Evolutionary conservation across 2,797 vertebrate species (phyloP), one percentile per base, ranked within the genome.

Genomic region (Delichon dasypus): DNA sequence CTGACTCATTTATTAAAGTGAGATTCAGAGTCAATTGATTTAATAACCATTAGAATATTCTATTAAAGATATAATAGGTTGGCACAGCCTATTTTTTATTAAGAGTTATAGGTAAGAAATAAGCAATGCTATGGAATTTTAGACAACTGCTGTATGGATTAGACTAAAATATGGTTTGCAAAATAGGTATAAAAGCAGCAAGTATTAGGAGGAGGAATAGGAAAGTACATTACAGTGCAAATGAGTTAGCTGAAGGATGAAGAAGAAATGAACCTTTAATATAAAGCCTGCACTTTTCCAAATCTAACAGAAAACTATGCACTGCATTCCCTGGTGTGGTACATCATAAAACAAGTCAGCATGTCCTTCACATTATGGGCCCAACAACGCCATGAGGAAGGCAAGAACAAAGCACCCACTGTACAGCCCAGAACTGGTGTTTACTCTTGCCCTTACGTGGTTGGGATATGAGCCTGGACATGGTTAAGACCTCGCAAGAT

Each of bases 11-110:
- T 98, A 98, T 98, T 98, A 98, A 97, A 97, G 97, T 97, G 97
- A 97, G 96, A 98, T 97, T 98, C 96, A 96, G 96, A 98, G 96
- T 97, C 97, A 97, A 98, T 97, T 98, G 97, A 98, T 97, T 98
- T 98, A 98, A 98, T 97, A 98, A 97, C 96, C 97, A 98, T 98
- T 98, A 98, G 96, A 97, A 97, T 97, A 98, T 98, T 97, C 97
- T 97, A 98, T 98, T 98, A 98, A 98, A 97, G 94, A 96, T 96
- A 97, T 97, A 97, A 97, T 95, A 97, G 95, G 95, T 95, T 97
- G 94, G 96, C 95, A 89, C 91, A 96, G 93, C 76, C 92, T 96
- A 90, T 97, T 96, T 97, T 97, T 97, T 97, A 98, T 97, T 97
- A 97, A 97, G 96, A 97, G 85, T 97, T 97, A 98, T 95, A 96